phyloP scores from a whole-genome alignment of 2,113 vertebrate genomes.

The Cygnus buccinator region DNA sequence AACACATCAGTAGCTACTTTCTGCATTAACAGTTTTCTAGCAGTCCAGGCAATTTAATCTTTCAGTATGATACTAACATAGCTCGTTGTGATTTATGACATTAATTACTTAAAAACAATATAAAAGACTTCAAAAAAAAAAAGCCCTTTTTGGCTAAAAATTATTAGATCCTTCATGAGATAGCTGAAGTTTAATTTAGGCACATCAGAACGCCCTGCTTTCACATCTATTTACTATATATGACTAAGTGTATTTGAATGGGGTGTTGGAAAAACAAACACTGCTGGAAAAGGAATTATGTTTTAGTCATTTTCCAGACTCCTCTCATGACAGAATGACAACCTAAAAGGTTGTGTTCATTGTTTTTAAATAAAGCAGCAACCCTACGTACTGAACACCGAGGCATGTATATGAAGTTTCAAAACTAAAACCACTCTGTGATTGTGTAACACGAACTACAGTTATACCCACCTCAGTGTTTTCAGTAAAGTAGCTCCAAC shows the following conservation, averaged over 20 bases:
- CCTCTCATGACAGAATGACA: background rate
- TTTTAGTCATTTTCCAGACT: background rate
- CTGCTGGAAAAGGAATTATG: background rate
- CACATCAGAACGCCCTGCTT: background rate
- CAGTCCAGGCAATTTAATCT: background rate
- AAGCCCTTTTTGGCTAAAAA: background rate
- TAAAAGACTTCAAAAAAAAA: background rate
- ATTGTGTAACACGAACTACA: background rate
- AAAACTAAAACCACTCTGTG: background rate
- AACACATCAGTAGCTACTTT: background rate
- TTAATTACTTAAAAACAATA: background rate
- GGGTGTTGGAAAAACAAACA: background rate
- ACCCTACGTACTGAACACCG: background rate
- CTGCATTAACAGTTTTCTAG: background rate
- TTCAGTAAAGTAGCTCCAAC: background rate
- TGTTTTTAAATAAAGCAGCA: background rate
- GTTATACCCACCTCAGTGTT: background rate
- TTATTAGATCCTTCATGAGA: background rate
- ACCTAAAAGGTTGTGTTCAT: background rate
- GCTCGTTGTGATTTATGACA: no score
- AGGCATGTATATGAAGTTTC: background rate
- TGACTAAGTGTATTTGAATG: background rate
- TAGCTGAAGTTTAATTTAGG: background rate
- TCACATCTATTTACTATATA: background rate
- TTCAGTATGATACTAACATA: background rate